phyloP scores from a whole-genome alignment of 2,888 invertebrate genomes.

The Melanostoma mellinum region DNA sequence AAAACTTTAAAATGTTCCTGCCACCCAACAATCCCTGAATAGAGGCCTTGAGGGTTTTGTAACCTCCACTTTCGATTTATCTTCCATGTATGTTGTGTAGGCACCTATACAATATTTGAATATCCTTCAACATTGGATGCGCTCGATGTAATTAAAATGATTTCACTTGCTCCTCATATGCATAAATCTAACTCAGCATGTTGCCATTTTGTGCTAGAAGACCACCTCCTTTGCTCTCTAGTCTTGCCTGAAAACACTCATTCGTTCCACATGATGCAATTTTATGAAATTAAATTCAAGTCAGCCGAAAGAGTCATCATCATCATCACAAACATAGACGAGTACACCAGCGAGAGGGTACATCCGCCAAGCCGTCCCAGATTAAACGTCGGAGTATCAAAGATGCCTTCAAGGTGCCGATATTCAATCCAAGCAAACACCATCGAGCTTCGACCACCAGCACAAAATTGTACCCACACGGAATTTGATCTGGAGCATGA shows the following conservation, averaged over 20 bases:
- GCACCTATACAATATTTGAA: conserved; percentile 32
- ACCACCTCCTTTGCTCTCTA: background rate
- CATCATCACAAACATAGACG: conserved; percentile 6
- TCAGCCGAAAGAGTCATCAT: conserved; percentile 63
- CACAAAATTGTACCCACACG: conserved; percentile 15
- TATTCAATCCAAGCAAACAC: conserved; percentile 50
- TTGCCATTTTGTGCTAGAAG: conserved; percentile 14
- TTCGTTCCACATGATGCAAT: conserved; percentile 71
- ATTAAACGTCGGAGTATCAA: conserved; percentile 58
- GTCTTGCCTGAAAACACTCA: conserved; percentile 5
- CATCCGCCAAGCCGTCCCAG: conserved; percentile 58
- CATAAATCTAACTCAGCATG: conserved; percentile 66
- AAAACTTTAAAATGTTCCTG: background rate
- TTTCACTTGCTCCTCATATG: conserved; percentile 48
- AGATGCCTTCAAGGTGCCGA: conserved; percentile 66
- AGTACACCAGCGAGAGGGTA: conserved; percentile 13
- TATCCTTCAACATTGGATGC: conserved; percentile 67
- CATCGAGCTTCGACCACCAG: conserved; percentile 8
- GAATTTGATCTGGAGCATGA: conserved; percentile 46
- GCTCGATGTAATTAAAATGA: conserved; percentile 71
- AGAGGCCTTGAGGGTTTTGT: conserved; percentile 26
- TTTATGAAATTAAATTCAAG: conserved; percentile 68
- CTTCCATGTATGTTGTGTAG: background rate
- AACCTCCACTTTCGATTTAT: conserved; percentile 6
- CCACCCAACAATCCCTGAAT: background rate